These are phyloP conservation scores for Apotomis capreana DNA, from an alignment of 2,888 invertebrate genomes.

Conservation along the genomic window DNA sequence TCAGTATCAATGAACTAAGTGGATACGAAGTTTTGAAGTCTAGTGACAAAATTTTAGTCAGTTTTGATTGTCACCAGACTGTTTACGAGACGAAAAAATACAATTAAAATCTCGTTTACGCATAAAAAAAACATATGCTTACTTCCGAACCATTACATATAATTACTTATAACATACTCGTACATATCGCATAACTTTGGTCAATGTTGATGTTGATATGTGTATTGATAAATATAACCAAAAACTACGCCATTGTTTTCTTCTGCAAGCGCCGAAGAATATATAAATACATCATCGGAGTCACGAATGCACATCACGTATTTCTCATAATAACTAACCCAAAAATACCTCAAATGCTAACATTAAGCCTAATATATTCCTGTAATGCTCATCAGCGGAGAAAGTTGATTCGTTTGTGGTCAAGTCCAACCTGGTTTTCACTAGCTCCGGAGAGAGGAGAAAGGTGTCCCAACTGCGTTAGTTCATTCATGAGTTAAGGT, in stretches of 20 bases:
- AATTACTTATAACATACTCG: no score
- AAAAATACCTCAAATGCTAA: neutral
- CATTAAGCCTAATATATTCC: conserved; percentile 14
- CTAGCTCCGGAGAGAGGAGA: conserved; percentile 39
- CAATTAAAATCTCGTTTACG: no score
- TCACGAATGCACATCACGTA: neutral
- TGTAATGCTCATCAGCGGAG: conserved; percentile 19
- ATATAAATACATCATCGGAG: neutral
- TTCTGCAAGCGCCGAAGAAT: neutral
- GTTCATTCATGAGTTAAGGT: conserved; percentile 67
- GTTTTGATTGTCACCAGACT: no score
- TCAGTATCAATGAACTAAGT: no score
- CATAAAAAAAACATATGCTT: no score
- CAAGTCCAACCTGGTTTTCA: conserved; percentile 39
- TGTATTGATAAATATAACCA: no score
- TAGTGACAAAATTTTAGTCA: no score
- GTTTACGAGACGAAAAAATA: no score
- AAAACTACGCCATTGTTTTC: neutral
- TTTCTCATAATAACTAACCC: neutral
- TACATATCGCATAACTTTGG: no score
- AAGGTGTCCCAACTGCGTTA: conserved; percentile 43
- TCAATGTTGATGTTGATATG: no score
- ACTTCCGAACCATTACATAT: no score
- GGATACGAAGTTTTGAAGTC: no score
- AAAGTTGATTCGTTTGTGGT: conserved; percentile 31